Percentiles rank a stretch among this genome's conserved stretches.
Evolutionary conservation across 2,797 vertebrate genomes (phyloP).

Genomic region (Pelochelys cantorii): DNA sequence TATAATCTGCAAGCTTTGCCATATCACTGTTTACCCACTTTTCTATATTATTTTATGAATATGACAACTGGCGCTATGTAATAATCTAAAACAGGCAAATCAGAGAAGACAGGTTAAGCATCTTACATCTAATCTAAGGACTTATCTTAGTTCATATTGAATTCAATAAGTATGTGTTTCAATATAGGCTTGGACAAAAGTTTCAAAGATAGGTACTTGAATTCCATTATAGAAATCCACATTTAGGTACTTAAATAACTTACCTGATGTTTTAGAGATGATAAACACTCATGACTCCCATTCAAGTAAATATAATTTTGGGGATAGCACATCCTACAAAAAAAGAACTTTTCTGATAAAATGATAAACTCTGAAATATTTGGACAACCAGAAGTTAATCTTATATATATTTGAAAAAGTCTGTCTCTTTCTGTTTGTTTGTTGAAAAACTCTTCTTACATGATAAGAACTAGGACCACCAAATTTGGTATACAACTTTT

Average conservation of each 20-base stretch:
- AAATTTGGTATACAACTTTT: no score
- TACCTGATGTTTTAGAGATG: not conserved
- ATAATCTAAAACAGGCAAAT: not conserved
- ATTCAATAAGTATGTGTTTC: not conserved
- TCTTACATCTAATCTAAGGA: accelerated
- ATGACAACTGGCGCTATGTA: not conserved
- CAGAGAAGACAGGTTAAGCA: slow-evolving; percentile 24
- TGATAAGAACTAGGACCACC: no score
- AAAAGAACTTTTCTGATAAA: not conserved
- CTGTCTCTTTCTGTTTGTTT: no score
- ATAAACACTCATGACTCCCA: not conserved
- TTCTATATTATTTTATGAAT: not conserved
- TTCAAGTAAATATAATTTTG: not conserved
- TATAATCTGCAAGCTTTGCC: not conserved
- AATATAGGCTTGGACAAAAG: not conserved
- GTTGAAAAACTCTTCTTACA: no score
- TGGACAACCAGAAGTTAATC: not conserved
- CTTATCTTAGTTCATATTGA: not conserved
- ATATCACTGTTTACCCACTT: not conserved
- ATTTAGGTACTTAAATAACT: not conserved
- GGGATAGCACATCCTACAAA: not conserved
- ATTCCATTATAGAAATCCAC: not conserved
- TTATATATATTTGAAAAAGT: not conserved
- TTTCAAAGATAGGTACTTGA: not conserved
- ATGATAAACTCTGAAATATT: not conserved